Conservation (phyloP, 2,888 invertebrate species). For the Xestoiulus laeticollis region DNA sequence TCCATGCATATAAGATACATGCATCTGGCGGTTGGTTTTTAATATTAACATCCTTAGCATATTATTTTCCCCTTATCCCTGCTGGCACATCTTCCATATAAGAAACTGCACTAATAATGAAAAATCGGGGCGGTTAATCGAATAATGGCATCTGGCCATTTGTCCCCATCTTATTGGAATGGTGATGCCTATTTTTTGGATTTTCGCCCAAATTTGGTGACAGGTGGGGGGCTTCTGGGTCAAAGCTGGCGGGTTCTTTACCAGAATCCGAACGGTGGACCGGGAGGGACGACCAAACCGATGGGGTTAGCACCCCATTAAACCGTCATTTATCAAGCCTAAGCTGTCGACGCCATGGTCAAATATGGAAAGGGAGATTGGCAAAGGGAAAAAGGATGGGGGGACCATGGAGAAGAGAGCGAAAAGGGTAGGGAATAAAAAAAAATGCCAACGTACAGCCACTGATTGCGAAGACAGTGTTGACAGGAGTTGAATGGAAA, state of each 20-base stretch:
- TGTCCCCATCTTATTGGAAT: not conserved
- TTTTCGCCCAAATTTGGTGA: not conserved
- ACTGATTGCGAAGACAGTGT: not conserved
- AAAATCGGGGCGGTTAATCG: not conserved
- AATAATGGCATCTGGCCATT: too few relatives aligned
- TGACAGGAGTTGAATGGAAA: conserved; percentile 1
- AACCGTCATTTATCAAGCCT: not conserved
- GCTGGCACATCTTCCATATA: not conserved
- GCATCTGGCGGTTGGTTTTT: too few relatives aligned
- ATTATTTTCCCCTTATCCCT: not conserved
- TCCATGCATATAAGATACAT: too few relatives aligned
- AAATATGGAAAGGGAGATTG: not conserved
- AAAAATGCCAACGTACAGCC: not conserved
- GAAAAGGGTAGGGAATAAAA: not conserved
- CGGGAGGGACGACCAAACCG: not conserved
- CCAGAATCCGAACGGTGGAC: not conserved
- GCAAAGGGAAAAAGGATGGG: not conserved
- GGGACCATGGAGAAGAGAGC: not conserved
- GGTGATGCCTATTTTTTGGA: not conserved
- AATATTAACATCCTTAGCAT: too few relatives aligned
- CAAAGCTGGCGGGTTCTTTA: not conserved
- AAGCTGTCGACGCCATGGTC: conserved; percentile 9
- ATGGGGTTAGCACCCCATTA: conserved; percentile 1
- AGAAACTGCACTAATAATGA: not conserved
- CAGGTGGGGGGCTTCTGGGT: not conserved